Evolutionary conservation across 2,113 vertebrate genomes (phyloP).

Genomic region (Mormyrus iriodes): DNA sequence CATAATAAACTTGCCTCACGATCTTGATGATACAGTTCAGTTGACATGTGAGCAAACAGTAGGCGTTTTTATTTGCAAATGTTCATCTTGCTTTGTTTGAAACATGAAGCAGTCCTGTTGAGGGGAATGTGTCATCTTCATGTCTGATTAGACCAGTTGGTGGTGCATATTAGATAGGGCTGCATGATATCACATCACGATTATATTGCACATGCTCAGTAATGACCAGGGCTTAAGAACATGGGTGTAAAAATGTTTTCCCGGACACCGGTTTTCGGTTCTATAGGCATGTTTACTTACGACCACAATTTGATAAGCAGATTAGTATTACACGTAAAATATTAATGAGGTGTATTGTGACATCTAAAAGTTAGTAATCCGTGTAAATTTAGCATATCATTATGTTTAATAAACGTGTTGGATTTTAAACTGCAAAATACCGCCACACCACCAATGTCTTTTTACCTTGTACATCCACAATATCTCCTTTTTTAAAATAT

Average conservation of each 20-base stretch:
- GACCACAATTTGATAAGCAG: neutral
- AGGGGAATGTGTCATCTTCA: neutral
- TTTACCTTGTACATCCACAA: neutral
- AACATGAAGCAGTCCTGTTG: neutral
- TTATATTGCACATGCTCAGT: neutral
- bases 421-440: neutral
- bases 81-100: neutral
- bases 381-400: neutral
- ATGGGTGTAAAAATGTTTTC: neutral
- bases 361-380: neutral
- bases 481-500: neutral
- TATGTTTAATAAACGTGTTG: neutral
- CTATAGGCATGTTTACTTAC: neutral
- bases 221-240: neutral
- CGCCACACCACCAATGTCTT: neutral
- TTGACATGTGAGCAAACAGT: neutral
- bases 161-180: neutral
- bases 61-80: neutral
- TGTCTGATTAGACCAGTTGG: no score
- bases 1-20: neutral
- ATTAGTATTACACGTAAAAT: neutral
- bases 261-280: neutral
- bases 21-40: neutral
- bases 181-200: neutral
- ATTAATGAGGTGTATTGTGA: neutral